Base-by-base conservation (phyloP, 1,140 invertebrate species). In the Drosophila nebulosa region DNA sequence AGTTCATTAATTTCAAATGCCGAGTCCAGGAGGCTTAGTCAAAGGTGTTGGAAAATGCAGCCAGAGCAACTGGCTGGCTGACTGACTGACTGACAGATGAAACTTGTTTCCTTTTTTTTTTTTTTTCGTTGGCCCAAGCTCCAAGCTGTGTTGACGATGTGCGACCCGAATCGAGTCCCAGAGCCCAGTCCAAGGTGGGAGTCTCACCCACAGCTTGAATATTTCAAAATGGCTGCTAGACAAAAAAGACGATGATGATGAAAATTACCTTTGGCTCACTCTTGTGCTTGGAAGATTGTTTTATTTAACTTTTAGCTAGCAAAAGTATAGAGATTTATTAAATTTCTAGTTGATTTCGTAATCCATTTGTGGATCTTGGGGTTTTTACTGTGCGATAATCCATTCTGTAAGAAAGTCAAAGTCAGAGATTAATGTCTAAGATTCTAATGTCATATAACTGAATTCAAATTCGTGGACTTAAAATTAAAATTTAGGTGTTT, bases 1-100 rank as follows among this genome's bases (percentile, higher is more conserved):
- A 74, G 81, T 86, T 86, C 81, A 86, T 81, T 85, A 86, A 85
- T 86, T 85, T 81, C 64, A 66, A 80, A 86, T 85, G 81, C 22
- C 51, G 16, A 50, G 70, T 74, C 76, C 76, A 79, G 70, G 61
- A 58, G 67, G 57, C 51, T 56, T 26, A 35, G 39, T 16, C 52
- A 26, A 30, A 27, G 52, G 32, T 57, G 46, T 56, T 79, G 36
- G 53, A 57, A 67, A 74, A 56, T 74, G 71, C 71, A 74, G 42
- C 35, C 36, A 67, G 64, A 62, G 2, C 18, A 46, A 32, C 24
- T 14, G 35, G n/a, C 35, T 36, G 12, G n/a, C 21, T 16, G 9
- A 42, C 22, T 32, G 52, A 65, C 57, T 59, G 56, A 69, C 73
- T 75, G 73, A 75, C 73, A 75, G 68, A 58, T 75, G 73, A 75